Percentiles rank a stretch among this genome's conserved stretches.
These are phyloP conservation scores for Xyliphius kryptos DNA, from an alignment of 2,113 vertebrate genomes.

Conservation along the genomic window DNA sequence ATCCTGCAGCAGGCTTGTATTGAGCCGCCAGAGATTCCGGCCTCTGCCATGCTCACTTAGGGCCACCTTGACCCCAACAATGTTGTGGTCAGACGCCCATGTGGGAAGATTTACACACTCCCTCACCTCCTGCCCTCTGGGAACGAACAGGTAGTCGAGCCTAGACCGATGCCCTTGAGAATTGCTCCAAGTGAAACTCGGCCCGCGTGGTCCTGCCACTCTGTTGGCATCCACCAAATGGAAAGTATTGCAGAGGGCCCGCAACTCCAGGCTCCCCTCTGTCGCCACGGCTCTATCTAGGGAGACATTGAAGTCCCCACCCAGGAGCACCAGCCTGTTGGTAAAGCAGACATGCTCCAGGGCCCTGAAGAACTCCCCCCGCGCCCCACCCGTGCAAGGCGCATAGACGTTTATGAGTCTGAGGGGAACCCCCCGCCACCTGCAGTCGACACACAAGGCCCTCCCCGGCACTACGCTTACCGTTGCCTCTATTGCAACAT, in stretches of 20 bases:
- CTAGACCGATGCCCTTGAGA: neutral
- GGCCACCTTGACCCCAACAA: neutral
- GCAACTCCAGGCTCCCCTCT: neutral
- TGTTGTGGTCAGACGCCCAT: neutral
- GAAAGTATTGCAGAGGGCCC: neutral
- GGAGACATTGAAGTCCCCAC: slow-evolving; percentile 11
- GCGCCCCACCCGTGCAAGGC: neutral
- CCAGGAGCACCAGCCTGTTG: neutral
- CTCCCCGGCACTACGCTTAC: too few species aligned
- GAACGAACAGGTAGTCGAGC: neutral
- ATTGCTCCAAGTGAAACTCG: neutral
- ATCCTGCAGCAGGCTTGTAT: neutral
- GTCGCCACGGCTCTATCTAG: neutral
- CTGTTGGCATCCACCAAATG: rapidly evolving
- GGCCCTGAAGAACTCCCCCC: neutral
- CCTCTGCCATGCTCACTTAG: neutral
- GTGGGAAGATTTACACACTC: neutral
- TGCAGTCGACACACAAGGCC: too few species aligned
- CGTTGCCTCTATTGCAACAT: too few species aligned
- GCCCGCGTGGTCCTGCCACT: neutral
- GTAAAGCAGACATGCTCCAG: neutral
- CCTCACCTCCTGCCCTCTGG: neutral
- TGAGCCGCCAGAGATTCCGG: neutral
- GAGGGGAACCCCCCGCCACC: too few species aligned
- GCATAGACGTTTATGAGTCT: slow-evolving; percentile 11